Evolutionary conservation across 2,113 vertebrate genomes (phyloP).

Genomic region (Sturnus vulgaris): DNA sequence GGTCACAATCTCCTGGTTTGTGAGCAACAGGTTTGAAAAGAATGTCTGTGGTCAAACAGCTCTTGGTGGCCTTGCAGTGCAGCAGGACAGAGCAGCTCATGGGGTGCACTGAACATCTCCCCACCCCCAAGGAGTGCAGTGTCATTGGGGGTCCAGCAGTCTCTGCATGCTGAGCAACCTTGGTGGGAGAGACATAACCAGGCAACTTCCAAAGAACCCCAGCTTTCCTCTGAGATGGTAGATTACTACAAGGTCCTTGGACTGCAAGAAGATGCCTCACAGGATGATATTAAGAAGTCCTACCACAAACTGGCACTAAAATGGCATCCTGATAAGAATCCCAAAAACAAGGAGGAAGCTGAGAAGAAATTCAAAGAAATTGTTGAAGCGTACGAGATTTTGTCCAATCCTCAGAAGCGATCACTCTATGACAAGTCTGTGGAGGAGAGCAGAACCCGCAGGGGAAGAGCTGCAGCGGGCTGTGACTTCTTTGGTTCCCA

Average conservation of each 20-base stretch:
- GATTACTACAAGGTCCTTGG: slow-evolving; percentile 84
- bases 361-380: slow-evolving; percentile 74
- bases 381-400: slow-evolving; percentile 56
- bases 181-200: not conserved
- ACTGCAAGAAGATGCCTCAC: slow-evolving; percentile 70
- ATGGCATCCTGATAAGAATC: slow-evolving; percentile 93
- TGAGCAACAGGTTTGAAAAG: not conserved
- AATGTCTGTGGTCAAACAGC: not conserved
- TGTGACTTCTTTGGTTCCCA: not conserved
- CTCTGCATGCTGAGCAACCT: not conserved
- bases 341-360: slow-evolving; percentile 80
- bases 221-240: slow-evolving; percentile 29
- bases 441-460: not conserved
- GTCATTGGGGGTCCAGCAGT: not conserved
- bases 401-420: slow-evolving; percentile 59
- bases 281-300: slow-evolving; percentile 87
- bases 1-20: not conserved
- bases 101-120: not conserved
- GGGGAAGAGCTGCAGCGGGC: not conserved
- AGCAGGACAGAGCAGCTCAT: not conserved
- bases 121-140: not conserved
- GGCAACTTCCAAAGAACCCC: not conserved
- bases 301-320: slow-evolving; percentile 86
- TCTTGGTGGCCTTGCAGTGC: not conserved
- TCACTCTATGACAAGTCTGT: slow-evolving; percentile 5